Percentiles rank a stretch among this genome's conserved stretches.
Evolutionary conservation across 2,113 vertebrate genomes (phyloP).

Genomic region (Nycticebus coucang): DNA sequence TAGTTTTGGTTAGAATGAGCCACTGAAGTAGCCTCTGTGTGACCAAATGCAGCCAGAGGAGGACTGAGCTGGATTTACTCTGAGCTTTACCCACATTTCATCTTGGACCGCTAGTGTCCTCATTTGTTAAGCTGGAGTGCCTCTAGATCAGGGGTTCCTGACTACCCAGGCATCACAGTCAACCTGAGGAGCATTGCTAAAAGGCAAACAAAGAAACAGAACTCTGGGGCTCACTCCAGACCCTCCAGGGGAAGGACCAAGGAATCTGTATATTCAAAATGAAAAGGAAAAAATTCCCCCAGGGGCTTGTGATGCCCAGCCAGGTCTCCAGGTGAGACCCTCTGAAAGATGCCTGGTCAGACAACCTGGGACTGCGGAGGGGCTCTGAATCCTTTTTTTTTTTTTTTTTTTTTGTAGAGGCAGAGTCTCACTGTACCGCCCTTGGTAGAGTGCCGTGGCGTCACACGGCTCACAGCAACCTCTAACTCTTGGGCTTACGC

Average conservation of each 20-base stretch:
- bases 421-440: too few species aligned
- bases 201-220: neutral
- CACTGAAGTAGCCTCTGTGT: neutral
- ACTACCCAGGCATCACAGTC: neutral
- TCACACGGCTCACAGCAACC: too few species aligned
- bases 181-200: neutral
- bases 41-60: neutral
- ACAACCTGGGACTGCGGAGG: accelerated
- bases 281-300: neutral
- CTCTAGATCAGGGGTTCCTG: neutral
- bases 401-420: too few species aligned
- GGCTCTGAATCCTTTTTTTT: neutral
- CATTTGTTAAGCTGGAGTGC: too few species aligned
- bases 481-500: too few species aligned
- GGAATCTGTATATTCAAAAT: neutral
- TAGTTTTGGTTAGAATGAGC: neutral
- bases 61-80: neutral
- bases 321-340: too few species aligned
- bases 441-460: too few species aligned
- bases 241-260: neutral
- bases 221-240: neutral
- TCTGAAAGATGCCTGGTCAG: neutral
- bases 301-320: neutral
- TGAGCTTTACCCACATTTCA: neutral
- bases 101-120: neutral